Evolutionary conservation across 2,797 vertebrate species (phyloP).

Genomic region (Aplochiton taeniatus): DNA sequence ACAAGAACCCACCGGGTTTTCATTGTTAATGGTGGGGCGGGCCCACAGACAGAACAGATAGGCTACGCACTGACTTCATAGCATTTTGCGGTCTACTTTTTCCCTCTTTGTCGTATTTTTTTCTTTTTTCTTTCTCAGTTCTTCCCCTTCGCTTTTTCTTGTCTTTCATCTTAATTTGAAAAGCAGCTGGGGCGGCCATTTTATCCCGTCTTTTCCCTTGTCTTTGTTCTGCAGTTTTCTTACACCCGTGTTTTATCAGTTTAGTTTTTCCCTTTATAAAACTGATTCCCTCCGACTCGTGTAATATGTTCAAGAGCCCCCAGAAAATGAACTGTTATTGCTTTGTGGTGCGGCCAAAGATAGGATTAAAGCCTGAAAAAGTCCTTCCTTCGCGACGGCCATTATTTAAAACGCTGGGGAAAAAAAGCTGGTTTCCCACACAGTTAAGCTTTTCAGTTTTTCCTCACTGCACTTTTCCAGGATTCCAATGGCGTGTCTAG

Average conservation of each 20-base stretch:
- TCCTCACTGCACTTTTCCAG: conserved; percentile 5
- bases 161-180: conserved; percentile 72
- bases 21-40: conserved; percentile 64
- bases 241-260: conserved; percentile 58
- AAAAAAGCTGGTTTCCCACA: too few species aligned
- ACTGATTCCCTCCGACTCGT: conserved; percentile 55
- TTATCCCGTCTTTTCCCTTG: conserved; percentile 47
- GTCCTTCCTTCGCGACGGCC: too few species aligned
- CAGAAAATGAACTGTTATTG: conserved; percentile 31
- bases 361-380: conserved; percentile 2
- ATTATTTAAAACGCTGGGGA: too few species aligned
- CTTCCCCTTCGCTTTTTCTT: conserved; percentile 38
- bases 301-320: conserved; percentile 67
- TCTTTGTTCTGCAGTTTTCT: conserved; percentile 62
- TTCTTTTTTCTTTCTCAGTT: conserved; percentile 36
- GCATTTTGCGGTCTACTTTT: conserved; percentile 68
- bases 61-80: conserved; percentile 69
- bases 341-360: conserved; percentile 31
- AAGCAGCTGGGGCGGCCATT: conserved; percentile 67
- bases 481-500: conserved; percentile 21
- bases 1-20: conserved; percentile 63
- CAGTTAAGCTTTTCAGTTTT: too few species aligned
- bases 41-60: conserved; percentile 64
- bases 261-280: conserved; percentile 41
- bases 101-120: conserved; percentile 40